These are phyloP conservation scores for Venustaconcha ellipsiformis DNA, from an alignment of 1,140 invertebrate species.

Conservation along the genomic window DNA sequence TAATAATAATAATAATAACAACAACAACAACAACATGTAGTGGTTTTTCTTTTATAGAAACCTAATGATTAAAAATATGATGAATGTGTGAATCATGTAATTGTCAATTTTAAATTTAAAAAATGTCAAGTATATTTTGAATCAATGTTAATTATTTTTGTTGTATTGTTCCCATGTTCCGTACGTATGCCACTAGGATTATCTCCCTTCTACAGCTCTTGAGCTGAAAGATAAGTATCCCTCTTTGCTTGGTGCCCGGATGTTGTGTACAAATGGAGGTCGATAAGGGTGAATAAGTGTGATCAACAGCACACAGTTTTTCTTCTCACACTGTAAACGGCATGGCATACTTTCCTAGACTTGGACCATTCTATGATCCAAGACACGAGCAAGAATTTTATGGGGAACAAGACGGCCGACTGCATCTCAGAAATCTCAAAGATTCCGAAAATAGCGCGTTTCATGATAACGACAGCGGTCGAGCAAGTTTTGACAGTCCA, in stretches of 20 bases:
- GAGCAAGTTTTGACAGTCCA: not conserved
- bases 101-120: too few relatives aligned
- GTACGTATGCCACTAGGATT: too few relatives aligned
- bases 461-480: not conserved
- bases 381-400: slow-evolving; percentile 29
- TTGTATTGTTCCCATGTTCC: too few relatives aligned
- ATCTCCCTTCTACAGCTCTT: too few relatives aligned
- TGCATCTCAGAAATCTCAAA: slow-evolving; percentile 14
- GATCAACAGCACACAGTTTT: not conserved
- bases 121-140: too few relatives aligned
- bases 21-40: too few relatives aligned
- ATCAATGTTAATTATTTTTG: too few relatives aligned
- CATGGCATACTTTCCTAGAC: slow-evolving; percentile 33
- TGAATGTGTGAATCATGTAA: too few relatives aligned
- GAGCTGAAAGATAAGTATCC: too few relatives aligned
- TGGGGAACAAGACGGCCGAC: slow-evolving; percentile 21
- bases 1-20: too few relatives aligned
- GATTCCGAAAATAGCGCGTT: not conserved
- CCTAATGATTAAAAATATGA: too few relatives aligned
- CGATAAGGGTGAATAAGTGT: not conserved
- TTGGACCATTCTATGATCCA: slow-evolving; percentile 33
- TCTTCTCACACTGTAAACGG: not conserved
- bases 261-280: slow-evolving; percentile 17
- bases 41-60: too few relatives aligned
- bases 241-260: slow-evolving; percentile 15